These are phyloP conservation scores for Machaerirhynchus nigripectus DNA, from an alignment of 2,113 vertebrate genomes.

Conservation along the genomic window DNA sequence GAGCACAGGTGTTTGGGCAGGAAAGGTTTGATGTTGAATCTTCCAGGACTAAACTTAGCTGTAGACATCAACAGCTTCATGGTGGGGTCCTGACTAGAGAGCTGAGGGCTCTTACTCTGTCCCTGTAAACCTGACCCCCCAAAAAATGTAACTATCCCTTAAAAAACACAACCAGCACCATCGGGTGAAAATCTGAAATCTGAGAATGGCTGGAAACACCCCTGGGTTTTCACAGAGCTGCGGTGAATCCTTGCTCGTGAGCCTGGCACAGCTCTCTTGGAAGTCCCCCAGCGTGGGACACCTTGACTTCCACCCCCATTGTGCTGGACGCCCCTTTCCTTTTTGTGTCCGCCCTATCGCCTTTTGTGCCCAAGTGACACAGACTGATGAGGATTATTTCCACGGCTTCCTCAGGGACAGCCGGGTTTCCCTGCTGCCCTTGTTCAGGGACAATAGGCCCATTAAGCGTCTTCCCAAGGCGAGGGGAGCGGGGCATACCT, in stretches of 20 bases:
- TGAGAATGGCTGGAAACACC: background rate
- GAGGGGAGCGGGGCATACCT: slow-evolving; percentile 38
- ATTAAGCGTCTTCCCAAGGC: slow-evolving; percentile 15
- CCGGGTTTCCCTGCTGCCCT: background rate
- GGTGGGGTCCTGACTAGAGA: background rate
- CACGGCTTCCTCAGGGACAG: slow-evolving; percentile 47
- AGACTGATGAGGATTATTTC: slow-evolving; percentile 62
- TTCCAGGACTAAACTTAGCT: background rate
- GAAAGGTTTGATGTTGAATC: background rate
- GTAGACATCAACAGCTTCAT: background rate
- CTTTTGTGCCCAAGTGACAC: slow-evolving; percentile 55
- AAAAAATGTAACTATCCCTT: background rate
- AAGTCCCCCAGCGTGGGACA: background rate
- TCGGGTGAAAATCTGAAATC: background rate
- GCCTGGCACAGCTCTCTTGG: background rate
- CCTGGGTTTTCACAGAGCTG: background rate
- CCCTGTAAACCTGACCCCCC: background rate
- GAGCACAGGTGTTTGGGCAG: background rate
- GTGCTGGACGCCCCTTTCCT: background rate
- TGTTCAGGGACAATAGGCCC: slow-evolving; percentile 39
- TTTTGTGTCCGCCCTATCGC: background rate
- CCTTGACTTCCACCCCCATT: background rate
- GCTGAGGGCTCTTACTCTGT: background rate
- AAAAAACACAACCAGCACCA: background rate
- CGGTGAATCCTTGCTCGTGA: too few relatives aligned